Evolutionary conservation across 2,113 vertebrate species (phyloP).

Genomic region (Oryzias celebensis): DNA sequence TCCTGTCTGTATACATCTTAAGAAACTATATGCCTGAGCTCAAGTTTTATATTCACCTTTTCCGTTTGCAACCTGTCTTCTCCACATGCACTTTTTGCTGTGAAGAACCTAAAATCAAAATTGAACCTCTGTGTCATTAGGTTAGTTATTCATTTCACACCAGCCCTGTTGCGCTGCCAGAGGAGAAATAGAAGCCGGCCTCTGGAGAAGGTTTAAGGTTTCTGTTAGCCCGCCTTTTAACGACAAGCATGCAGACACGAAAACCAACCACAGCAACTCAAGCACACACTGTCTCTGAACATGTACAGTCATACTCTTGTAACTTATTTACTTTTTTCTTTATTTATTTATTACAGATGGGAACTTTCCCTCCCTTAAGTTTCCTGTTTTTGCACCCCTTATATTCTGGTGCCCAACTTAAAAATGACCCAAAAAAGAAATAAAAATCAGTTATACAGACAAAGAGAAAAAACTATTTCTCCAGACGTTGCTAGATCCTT

Average conservation of each 20-base stretch:
- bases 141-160: conserved; percentile 20
- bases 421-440: background rate
- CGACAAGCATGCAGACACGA: conserved; percentile 2
- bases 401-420: background rate
- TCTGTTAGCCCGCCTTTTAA: conserved; percentile 38
- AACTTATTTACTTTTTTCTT: conserved; percentile 71
- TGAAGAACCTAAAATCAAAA: no score
- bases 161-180: conserved; percentile 44
- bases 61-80: no score
- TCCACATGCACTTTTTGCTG: no score
- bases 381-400: conserved; percentile 27
- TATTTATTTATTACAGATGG: conserved; percentile 63
- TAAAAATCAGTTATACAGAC: conserved; percentile 9
- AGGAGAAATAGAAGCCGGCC: conserved; percentile 23
- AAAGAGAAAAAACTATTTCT: conserved; percentile 10
- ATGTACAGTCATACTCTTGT: conserved; percentile 68
- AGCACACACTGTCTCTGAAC: conserved; percentile 22
- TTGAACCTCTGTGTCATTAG: background rate
- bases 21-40: no score
- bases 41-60: no score
- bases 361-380: conserved; percentile 28
- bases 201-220: conserved; percentile 20
- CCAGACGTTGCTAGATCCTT: conserved; percentile 57
- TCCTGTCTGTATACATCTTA: no score
- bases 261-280: conserved; percentile 15